Evolutionary conservation across 2,888 invertebrate species (phyloP), one percentile per base, ranked within the genome.

Genomic region (Liopterus haemorrhoidalis): DNA sequence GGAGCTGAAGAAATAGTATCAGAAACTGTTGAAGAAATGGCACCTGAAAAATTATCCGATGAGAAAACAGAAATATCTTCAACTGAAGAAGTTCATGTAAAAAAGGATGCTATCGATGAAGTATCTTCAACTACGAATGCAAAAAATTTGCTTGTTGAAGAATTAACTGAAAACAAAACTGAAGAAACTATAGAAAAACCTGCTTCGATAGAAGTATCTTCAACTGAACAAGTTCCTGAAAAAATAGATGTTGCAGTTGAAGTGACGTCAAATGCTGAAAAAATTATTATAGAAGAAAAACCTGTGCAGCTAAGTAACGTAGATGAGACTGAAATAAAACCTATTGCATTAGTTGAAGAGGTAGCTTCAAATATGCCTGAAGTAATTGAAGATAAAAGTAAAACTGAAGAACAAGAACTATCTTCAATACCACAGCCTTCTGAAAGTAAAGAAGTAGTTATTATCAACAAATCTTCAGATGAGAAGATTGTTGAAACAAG

Each of bases 1-100:
- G 19, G 16, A 19, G 12, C 11, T 36, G 22, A 33, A 33, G 33
- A 33, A 33, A 38, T 30, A 31, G 15, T 12, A 5, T 15, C 22
- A 8, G 28, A 48, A 15, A 22, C 28, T 5, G 27, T 2, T 36
- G 37, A 19, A 22, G 36, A 35, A 18, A 37, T 25, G 9, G 33
- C 24, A 37, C 8, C 25, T 37, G 24, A 37, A 25, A 25, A 14
- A 16, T 9, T 14, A n/a, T 14, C n/a, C 5, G 28, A n/a, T 9
- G 4, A 5, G 11, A 6, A 4, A 5, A 6, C n/a, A 14, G 24
- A 21, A 38, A 25, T n/a, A n/a, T 9, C 12, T 4, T 25, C 9
- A 4, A 38, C 33, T 18, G 6, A 4, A 12, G 19, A 15, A 33
- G 5, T 24, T 24, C 8, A 24, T 6, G 24, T 8, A 24, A 24